Evolutionary conservation across 2,113 vertebrate species (phyloP), one percentile per base, ranked within the genome.

Genomic region (Orycteropus afer): DNA sequence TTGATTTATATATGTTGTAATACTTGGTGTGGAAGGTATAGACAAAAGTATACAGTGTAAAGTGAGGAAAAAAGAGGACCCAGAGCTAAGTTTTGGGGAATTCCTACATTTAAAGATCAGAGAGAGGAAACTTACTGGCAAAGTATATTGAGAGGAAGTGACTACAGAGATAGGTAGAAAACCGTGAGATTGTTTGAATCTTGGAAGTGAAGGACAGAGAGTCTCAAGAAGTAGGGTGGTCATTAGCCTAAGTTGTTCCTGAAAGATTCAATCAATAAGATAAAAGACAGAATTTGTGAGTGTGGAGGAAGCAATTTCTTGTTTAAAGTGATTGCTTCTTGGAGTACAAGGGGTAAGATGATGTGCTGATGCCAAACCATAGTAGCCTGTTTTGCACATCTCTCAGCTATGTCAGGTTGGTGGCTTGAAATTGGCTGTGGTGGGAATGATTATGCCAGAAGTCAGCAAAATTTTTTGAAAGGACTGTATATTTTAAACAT

Each of bases 381-480:
- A 13, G 32, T 14, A 7, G 27, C 71, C 55, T 25, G 57, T 20
- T 23, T 3, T 55, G 40, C 20, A 5, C 25, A 15, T 65, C 13
- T 12, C 12, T 37, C 27, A 10, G 4, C 53, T 32, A 29, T 47
- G 7, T 20, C 49, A 1, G 13, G 9, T 45, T 86, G 32, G 57
- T 7, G 22, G 34, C 65, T n/a, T 32, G 4, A 61, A 69, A 10
- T 67, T 47, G 59, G 25, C 37, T 0, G 3, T 17, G 32, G 45
- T 40, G 53, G 20, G 45, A 20, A 9, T 42, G 12, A 15, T 4
- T 10, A 8, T 0, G 15, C 2, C 7, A 22, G 3, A n/a, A 42
- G 3, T 27, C 17, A 8, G 47, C 65, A 74, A 1, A 42, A 5
- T 82, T 1, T 82, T 55, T 73, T 59, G n/a, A 6, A 2, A 51